Evolutionary conservation across 2,113 vertebrate genomes (phyloP).

Genomic region (Mystacornis crossleyi): DNA sequence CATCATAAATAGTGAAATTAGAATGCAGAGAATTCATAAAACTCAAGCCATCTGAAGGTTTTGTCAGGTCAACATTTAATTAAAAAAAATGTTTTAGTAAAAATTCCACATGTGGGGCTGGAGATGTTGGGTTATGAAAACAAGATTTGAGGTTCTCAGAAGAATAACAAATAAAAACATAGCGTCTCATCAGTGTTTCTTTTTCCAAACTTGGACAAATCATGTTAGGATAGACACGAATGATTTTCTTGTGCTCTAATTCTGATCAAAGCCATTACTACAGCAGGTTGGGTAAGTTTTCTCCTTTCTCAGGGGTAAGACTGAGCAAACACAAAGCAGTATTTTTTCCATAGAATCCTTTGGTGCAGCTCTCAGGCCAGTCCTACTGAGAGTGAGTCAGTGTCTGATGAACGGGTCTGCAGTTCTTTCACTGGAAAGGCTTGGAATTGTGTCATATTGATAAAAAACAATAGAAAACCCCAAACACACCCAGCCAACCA

Average conservation of each 20-base stretch:
- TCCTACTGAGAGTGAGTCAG: not conserved
- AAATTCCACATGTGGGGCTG: not conserved
- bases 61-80: not conserved
- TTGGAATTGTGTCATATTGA: not conserved
- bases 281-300: not conserved
- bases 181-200: not conserved
- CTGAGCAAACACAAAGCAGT: not conserved
- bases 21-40: not conserved
- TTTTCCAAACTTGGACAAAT: not conserved
- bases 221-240: not conserved
- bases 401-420: accelerated
- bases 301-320: not conserved
- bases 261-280: not conserved
- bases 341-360: not conserved
- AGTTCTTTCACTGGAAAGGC: not conserved
- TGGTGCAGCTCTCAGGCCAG: not conserved
- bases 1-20: not conserved
- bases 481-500: not conserved
- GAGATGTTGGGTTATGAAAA: not conserved
- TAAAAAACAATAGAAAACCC: not conserved
- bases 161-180: not conserved
- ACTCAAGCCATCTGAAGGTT: not conserved
- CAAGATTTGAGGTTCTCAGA: not conserved
- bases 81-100: not conserved
- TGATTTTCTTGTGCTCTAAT: not conserved